Percentiles rank a stretch among this genome's conserved stretches.
These are phyloP conservation scores for Bradypus variegatus DNA, from an alignment of 2,797 vertebrate genomes.

Conservation along the genomic window DNA sequence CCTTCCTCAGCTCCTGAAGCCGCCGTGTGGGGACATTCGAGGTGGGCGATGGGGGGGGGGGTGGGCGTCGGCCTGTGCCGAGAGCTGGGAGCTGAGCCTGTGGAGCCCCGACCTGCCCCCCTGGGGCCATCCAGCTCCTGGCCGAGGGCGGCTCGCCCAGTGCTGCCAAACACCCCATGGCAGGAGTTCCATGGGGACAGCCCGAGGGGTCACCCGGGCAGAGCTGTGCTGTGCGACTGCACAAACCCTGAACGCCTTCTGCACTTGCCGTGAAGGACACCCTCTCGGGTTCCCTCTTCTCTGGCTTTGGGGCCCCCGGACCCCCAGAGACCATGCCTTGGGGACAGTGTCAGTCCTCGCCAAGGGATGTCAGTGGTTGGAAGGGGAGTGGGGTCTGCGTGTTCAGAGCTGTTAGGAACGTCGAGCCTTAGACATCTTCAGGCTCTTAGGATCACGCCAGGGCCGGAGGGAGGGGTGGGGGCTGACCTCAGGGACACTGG, in stretches of 20 bases:
- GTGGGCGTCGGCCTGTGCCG: neutral
- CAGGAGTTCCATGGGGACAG: too few relatives aligned
- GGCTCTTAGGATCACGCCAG: neutral
- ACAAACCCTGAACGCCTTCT: neutral
- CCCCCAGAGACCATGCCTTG: neutral
- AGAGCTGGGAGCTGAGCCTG: neutral
- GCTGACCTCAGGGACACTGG: neutral
- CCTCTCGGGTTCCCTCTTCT: neutral
- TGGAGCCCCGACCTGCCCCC: too few relatives aligned
- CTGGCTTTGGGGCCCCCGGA: neutral
- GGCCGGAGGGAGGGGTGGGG: too few relatives aligned
- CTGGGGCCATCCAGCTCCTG: too few relatives aligned
- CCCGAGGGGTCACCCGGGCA: neutral
- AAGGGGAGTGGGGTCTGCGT: neutral
- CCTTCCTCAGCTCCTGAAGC: neutral
- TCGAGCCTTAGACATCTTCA: accelerated
- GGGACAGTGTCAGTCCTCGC: too few relatives aligned
- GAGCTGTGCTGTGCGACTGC: neutral
- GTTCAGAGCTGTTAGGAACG: neutral
- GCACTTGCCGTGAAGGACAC: neutral
- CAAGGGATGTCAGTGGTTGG: neutral
- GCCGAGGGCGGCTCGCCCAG: too few relatives aligned
- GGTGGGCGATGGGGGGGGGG: neutral
- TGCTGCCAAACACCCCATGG: too few relatives aligned
- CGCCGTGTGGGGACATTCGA: accelerated